Conservation (phyloP, 2,888 invertebrate species). For the Megalurothrips usitatus region DNA sequence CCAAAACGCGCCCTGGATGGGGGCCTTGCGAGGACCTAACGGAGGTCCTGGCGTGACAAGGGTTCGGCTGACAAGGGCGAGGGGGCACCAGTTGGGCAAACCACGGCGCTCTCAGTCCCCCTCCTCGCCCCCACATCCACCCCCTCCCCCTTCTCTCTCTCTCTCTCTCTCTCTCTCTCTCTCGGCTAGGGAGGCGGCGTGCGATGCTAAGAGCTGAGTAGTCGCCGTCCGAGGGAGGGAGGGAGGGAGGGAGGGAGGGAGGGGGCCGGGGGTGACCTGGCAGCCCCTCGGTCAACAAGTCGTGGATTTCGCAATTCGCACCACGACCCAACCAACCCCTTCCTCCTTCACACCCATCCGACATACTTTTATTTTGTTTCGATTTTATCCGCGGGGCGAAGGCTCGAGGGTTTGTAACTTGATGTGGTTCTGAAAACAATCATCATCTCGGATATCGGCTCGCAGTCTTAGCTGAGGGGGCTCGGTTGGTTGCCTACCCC, state of each 20-base stretch:
- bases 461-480: too few relatives aligned
- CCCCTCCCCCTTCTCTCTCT: neutral
- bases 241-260: neutral
- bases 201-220: conserved; percentile 4
- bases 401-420: too few relatives aligned
- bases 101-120: neutral
- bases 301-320: too few relatives aligned
- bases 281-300: too few relatives aligned
- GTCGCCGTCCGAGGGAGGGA: neutral
- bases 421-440: too few relatives aligned
- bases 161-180: neutral
- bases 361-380: too few relatives aligned
- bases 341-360: too few relatives aligned
- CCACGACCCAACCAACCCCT: too few relatives aligned
- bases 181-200: neutral
- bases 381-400: too few relatives aligned
- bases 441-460: too few relatives aligned
- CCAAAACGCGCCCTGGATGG: neutral
- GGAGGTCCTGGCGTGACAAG: neutral
- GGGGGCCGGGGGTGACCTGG: too few relatives aligned
- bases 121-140: neutral
- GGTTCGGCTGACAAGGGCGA: conserved; percentile 12
- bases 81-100: conserved; percentile 11
- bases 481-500: too few relatives aligned
- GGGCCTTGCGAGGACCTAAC: neutral